Evolutionary conservation across 2,113 vertebrate species (phyloP).

Genomic region (rabbit (Oryctolagus cuniculus)): DNA sequence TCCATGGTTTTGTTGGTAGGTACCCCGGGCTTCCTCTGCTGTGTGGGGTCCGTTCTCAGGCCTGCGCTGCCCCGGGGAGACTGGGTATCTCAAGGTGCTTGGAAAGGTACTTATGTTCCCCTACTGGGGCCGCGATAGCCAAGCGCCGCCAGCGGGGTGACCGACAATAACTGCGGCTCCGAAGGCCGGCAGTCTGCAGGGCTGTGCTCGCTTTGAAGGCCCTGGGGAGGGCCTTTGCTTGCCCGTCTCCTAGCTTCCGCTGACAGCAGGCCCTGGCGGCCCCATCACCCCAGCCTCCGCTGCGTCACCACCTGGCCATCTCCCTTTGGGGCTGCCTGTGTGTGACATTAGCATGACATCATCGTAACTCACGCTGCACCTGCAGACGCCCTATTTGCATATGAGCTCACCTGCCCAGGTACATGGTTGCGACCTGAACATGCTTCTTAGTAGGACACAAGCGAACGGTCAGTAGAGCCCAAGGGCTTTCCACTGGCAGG

Average conservation of each 20-base stretch:
- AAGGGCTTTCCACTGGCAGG: too few species aligned
- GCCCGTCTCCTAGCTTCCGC: background rate
- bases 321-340: background rate
- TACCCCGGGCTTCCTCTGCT: slow-evolving; percentile 13
- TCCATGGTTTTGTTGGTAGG: slow-evolving; percentile 83
- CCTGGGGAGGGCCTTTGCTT: background rate
- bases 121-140: background rate
- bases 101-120: background rate
- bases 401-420: background rate
- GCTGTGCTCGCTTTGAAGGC: too few species aligned
- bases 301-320: background rate
- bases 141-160: background rate
- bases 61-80: background rate
- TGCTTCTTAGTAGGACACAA: too few species aligned
- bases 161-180: background rate
- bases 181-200: too few species aligned
- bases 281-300: background rate
- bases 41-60: background rate
- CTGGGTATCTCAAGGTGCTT: background rate
- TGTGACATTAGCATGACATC: background rate
- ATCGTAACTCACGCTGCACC: background rate
- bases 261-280: background rate
- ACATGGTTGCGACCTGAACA: too few species aligned
- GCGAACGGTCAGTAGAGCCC: too few species aligned
- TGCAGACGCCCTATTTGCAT: background rate